phyloP scores from a whole-genome alignment of 2,113 vertebrate genomes.

The Sorex araneus region DNA sequence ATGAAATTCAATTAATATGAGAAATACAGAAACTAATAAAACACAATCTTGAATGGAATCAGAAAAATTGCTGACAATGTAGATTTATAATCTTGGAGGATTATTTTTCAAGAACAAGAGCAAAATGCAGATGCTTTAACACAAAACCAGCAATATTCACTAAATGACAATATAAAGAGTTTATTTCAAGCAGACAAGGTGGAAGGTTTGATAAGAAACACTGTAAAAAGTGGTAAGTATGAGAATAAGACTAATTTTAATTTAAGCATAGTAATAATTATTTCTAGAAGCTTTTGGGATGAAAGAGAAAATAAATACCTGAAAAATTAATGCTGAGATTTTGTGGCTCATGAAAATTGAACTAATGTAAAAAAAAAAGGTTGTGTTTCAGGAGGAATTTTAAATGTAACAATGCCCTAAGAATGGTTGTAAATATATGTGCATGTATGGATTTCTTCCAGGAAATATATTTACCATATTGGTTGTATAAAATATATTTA shows the following conservation, averaged over 20 bases:
- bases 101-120: too few species aligned
- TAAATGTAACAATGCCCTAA: not conserved
- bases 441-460: not conserved
- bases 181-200: not conserved
- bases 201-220: not conserved
- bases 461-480: not conserved
- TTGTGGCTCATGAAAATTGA: not conserved
- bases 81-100: too few species aligned
- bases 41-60: too few species aligned
- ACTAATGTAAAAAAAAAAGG: not conserved
- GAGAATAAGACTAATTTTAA: not conserved
- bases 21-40: too few species aligned
- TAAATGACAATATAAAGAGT: too few species aligned
- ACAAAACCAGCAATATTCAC: too few species aligned
- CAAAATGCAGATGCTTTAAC: too few species aligned
- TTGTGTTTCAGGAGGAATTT: not conserved
- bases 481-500: not conserved
- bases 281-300: not conserved
- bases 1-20: too few species aligned
- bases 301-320: not conserved
- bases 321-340: not conserved
- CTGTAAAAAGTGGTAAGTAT: not conserved
- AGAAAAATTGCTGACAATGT: too few species aligned
- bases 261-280: not conserved
- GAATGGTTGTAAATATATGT: not conserved